These are phyloP conservation scores for Anser brachyrhynchus DNA, from an alignment of 2,113 vertebrate species.

Conservation along the genomic window DNA sequence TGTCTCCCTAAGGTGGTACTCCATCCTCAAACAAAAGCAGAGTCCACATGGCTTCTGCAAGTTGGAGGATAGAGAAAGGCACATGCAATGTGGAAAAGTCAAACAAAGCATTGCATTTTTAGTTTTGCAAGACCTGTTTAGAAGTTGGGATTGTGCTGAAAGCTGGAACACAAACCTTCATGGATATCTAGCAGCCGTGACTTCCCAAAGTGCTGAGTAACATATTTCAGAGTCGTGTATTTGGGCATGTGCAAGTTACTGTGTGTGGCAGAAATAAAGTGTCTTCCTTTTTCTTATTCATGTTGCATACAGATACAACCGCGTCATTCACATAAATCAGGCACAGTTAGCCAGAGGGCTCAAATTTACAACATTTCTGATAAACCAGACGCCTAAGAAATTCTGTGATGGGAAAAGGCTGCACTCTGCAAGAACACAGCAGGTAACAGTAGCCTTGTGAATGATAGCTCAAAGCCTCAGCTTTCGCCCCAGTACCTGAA, in stretches of 20 bases:
- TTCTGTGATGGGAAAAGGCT: conserved; percentile 63
- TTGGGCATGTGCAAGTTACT: not conserved
- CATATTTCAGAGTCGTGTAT: not conserved
- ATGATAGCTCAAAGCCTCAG: conserved; percentile 52
- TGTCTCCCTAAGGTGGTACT: not conserved
- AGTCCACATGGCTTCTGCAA: not conserved
- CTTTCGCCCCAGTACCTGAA: conserved; percentile 51
- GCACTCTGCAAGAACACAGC: conserved; percentile 40
- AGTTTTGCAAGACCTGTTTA: not conserved
- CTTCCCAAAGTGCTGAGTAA: not conserved
- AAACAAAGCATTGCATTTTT: not conserved
- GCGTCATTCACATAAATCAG: conserved; percentile 47
- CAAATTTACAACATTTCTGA: conserved; percentile 51
- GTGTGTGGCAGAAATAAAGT: not conserved
- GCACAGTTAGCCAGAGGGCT: conserved; percentile 35
- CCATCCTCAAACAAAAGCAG: not conserved
- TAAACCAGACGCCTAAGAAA: conserved; percentile 53
- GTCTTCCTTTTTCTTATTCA: not conserved
- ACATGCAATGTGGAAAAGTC: not conserved
- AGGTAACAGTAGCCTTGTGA: conserved; percentile 66
- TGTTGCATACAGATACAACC: conserved; percentile 30
- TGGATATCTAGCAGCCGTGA: not conserved
- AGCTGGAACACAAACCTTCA: not conserved
- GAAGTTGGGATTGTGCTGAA: not conserved
- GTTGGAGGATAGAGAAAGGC: not conserved